Evolutionary conservation across 2,888 invertebrate species (phyloP).

Genomic region (Hartigia nigra): DNA sequence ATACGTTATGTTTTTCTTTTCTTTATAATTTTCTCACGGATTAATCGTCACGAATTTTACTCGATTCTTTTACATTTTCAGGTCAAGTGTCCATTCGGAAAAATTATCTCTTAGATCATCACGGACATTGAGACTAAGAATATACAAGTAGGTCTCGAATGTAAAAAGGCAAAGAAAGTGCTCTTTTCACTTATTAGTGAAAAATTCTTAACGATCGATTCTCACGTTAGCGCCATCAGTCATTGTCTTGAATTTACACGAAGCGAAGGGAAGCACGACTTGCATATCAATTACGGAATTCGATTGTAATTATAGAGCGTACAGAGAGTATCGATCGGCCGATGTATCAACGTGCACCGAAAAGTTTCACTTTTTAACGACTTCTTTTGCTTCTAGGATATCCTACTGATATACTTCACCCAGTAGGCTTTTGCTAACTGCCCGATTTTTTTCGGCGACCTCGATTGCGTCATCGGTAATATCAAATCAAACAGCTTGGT

Average conservation of each 20-base stretch:
- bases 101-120: background rate
- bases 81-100: background rate
- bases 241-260: background rate
- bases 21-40: background rate
- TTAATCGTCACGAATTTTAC: background rate
- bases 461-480: slow-evolving; percentile 1
- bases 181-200: background rate
- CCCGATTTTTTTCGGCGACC: background rate
- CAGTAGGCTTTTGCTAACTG: background rate
- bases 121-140: background rate
- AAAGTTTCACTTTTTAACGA: slow-evolving; percentile 18
- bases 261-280: background rate
- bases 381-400: background rate
- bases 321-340: background rate
- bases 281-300: background rate
- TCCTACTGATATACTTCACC: too few species aligned
- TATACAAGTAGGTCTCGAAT: background rate
- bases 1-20: background rate
- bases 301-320: background rate
- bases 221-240: background rate
- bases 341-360: background rate
- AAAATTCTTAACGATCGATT: background rate
- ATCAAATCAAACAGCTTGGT: background rate
- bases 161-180: background rate
- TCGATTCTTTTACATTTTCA: background rate